Conservation (phyloP, 2,888 invertebrate species). For the Ichneumon xanthorius region DNA sequence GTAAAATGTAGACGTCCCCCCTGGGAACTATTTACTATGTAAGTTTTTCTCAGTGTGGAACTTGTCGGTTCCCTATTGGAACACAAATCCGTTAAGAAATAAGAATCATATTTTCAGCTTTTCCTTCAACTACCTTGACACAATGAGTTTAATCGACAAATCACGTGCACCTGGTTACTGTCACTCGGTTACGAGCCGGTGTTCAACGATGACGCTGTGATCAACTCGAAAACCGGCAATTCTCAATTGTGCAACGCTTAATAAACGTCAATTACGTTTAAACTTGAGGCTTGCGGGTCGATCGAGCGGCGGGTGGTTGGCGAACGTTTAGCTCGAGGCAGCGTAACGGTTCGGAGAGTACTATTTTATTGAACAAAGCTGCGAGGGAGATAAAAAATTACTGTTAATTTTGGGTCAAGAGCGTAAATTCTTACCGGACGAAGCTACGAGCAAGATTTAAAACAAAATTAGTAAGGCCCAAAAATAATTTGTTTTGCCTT, state of each 20-base stretch:
- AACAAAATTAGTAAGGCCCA: neutral
- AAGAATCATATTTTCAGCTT: neutral
- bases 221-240: constrained; percentile 73
- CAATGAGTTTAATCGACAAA: constrained; percentile 16
- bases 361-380: neutral
- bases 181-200: constrained; percentile 61
- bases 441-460: neutral
- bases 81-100: neutral
- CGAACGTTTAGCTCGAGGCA: constrained; percentile 3
- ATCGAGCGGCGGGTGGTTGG: constrained; percentile 50
- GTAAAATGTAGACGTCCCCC: too few species aligned
- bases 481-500: neutral
- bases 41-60: neutral
- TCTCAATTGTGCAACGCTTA: constrained; percentile 75
- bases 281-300: constrained; percentile 72
- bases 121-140: constrained; percentile 59
- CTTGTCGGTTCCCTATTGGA: neutral
- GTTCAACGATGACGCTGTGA: constrained; percentile 71
- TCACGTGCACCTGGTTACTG: constrained; percentile 61
- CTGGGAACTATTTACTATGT: too few species aligned
- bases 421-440: too few species aligned
- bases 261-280: constrained; percentile 78
- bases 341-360: constrained; percentile 8
- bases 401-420: too few species aligned
- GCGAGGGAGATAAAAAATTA: neutral